phyloP scores from a whole-genome alignment of 1,140 invertebrate species.

The Apis mellifera region DNA sequence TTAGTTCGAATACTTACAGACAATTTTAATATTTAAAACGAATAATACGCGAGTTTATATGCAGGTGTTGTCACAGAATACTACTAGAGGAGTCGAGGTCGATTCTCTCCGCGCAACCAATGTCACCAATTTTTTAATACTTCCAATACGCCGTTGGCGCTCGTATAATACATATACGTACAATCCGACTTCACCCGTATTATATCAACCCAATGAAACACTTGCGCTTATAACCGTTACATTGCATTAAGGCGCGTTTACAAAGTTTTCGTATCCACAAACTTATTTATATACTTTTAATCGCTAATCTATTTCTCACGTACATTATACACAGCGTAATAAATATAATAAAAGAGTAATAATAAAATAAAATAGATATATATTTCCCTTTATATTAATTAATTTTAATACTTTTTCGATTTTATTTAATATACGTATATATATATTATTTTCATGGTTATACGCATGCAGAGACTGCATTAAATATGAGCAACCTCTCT shows the following conservation, averaged over 20 bases:
- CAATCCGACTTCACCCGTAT: neutral
- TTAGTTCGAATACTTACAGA: neutral
- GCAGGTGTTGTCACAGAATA: constrained; percentile 71
- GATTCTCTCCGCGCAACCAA: neutral
- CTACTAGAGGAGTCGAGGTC: constrained; percentile 26
- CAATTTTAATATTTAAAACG: constrained; percentile 68
- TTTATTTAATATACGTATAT: neutral
- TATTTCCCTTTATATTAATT: neutral
- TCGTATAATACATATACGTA: too few species aligned
- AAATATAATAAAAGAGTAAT: neutral
- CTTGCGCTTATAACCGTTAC: neutral
- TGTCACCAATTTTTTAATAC: constrained; percentile 8
- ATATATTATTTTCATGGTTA: neutral
- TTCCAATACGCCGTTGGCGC: neutral
- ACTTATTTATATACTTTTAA: neutral
- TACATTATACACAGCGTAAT: too few species aligned
- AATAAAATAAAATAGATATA: neutral
- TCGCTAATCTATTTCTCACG: neutral
- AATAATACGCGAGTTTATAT: constrained; percentile 73
- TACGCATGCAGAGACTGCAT: constrained; percentile 1
- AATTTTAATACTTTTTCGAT: neutral
- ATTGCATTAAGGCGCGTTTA: neutral
- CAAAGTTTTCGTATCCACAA: neutral
- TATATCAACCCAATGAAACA: neutral
- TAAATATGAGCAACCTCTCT: neutral